Conservation (phyloP, 2,113 vertebrate species). For the Sinocyclocheilus maitianheensis region DNA sequence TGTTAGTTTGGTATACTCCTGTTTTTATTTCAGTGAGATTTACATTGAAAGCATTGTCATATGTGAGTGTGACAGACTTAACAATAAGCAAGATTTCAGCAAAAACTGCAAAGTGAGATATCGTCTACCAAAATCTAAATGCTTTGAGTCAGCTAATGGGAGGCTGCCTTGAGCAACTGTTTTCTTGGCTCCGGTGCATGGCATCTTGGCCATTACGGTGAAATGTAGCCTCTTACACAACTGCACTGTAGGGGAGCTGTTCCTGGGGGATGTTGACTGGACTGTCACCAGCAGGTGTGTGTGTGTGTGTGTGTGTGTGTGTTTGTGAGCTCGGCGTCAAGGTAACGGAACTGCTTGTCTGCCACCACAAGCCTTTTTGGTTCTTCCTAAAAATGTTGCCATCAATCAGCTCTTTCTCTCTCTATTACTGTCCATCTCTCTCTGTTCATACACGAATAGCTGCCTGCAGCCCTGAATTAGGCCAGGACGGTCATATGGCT, state of each 20-base stretch:
- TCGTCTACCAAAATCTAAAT: neutral
- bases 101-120: neutral
- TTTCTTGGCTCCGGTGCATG: neutral
- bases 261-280: conserved; percentile 28
- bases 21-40: neutral
- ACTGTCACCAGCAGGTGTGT: conserved; percentile 50
- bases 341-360: conserved; percentile 26
- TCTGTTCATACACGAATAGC: neutral
- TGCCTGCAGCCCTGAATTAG: neutral
- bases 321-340: conserved; percentile 12
- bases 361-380: conserved; percentile 41
- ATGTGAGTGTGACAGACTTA: neutral
- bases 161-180: neutral
- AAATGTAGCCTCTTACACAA: conserved; percentile 22
- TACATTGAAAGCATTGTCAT: neutral
- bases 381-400: conserved; percentile 30
- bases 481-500: neutral
- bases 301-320: conserved; percentile 19
- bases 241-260: conserved; percentile 28
- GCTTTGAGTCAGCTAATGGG: conserved; percentile 6
- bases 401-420: conserved; percentile 12
- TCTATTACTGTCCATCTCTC: neutral
- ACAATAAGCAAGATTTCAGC: neutral
- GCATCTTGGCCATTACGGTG: neutral
- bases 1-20: neutral